Evolutionary conservation across 2,888 invertebrate species (phyloP).

Genomic region (Macaria notata): DNA sequence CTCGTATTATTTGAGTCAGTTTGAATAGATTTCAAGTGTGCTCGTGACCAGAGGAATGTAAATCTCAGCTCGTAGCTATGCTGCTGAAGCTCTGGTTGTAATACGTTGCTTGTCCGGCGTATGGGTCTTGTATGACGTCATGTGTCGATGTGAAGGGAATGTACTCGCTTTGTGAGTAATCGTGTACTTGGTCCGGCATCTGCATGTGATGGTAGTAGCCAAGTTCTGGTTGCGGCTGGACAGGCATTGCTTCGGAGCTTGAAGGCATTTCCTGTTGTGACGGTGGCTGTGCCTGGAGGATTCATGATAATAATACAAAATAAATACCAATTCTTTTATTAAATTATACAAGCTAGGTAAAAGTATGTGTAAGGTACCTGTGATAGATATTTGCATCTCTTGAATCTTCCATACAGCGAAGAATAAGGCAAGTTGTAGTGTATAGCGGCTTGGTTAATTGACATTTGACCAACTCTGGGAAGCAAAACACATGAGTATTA

Average conservation of each 20-base stretch:
- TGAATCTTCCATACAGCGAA: slow-evolving; percentile 93
- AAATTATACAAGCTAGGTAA: too few relatives aligned
- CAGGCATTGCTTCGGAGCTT: slow-evolving; percentile 36
- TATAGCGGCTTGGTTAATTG: slow-evolving; percentile 95
- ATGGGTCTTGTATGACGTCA: slow-evolving; percentile 28
- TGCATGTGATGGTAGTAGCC: slow-evolving; percentile 56
- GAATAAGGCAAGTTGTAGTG: slow-evolving; percentile 96
- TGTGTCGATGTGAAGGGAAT: slow-evolving; percentile 32
- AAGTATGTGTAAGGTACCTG: too few relatives aligned
- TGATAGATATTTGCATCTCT: slow-evolving; percentile 91
- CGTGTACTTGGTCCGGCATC: slow-evolving; percentile 17
- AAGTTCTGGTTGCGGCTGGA: slow-evolving; percentile 38
- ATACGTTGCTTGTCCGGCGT: slow-evolving; percentile 43
- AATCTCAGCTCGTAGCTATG: slow-evolving; percentile 60
- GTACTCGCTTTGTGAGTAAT: slow-evolving; percentile 21
- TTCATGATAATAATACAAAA: too few relatives aligned
- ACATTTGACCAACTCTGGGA: slow-evolving; percentile 93
- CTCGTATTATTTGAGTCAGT: too few relatives aligned
- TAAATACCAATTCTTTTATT: slow-evolving; percentile 1
- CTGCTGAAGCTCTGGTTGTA: slow-evolving; percentile 54
- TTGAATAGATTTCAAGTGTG: slow-evolving; percentile 9
- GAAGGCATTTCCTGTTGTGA: slow-evolving; percentile 42
- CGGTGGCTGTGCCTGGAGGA: slow-evolving; percentile 29
- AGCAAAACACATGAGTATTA: too few relatives aligned
- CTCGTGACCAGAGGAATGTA: slow-evolving; percentile 27